Evolutionary conservation across 2,797 vertebrate species (phyloP).

Genomic region (Poeciliopsis turneri): DNA sequence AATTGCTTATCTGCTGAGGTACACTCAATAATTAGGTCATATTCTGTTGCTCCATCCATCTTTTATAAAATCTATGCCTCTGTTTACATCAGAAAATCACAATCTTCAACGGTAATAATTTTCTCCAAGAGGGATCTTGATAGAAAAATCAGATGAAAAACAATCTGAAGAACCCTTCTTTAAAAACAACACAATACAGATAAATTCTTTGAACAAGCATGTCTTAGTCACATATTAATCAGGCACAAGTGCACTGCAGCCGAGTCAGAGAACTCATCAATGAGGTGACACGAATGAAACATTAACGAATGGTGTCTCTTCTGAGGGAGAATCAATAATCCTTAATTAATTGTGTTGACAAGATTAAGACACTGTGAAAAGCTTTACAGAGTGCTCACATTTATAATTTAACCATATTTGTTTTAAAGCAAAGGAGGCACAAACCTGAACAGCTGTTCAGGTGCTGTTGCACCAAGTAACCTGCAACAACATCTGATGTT

Average conservation of each 20-base stretch:
- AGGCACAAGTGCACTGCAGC: background rate
- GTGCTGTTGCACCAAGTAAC: constrained; percentile 21
- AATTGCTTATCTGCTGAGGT: background rate
- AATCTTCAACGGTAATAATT: background rate
- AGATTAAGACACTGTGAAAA: constrained; percentile 14
- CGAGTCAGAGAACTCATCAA: constrained; percentile 17
- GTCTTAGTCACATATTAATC: constrained; percentile 5
- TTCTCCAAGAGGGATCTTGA: background rate
- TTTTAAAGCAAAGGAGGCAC: constrained; percentile 16
- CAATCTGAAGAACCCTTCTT: background rate
- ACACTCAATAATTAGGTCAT: background rate
- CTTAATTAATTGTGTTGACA: constrained; percentile 28
- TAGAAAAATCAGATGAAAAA: background rate
- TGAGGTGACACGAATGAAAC: constrained; percentile 30
- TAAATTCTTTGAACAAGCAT: background rate
- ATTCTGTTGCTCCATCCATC: background rate
- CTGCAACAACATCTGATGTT: constrained; percentile 31
- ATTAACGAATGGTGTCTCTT: constrained; percentile 20
- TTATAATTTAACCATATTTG: constrained; percentile 18
- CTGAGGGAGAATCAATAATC: constrained; percentile 30
- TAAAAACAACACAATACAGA: constrained; percentile 7
- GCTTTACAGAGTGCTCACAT: constrained; percentile 7
- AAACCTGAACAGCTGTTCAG: constrained; percentile 44
- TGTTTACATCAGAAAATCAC: background rate
- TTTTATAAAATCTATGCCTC: background rate